phyloP scores from a whole-genome alignment of 2,113 vertebrate genomes.

The Synodontis membranacea region DNA sequence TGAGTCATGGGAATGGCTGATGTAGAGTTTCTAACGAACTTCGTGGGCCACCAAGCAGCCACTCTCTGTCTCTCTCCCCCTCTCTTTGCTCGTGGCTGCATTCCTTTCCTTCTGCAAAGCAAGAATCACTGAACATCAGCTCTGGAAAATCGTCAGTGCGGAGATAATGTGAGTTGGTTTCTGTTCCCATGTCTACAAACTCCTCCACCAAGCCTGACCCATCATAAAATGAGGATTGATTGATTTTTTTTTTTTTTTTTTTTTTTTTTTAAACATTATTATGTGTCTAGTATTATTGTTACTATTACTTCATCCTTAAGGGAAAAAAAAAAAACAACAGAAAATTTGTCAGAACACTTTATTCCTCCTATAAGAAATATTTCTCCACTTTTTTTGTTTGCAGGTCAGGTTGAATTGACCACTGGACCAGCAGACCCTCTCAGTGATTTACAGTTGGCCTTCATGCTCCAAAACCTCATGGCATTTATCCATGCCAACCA shows the following conservation, averaged over 20 bases:
- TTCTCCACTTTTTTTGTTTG: background rate
- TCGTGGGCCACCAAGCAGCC: constrained; percentile 11
- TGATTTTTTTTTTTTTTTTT: background rate
- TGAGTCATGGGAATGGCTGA: constrained; percentile 21
- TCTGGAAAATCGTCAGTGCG: constrained; percentile 5
- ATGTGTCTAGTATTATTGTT: background rate
- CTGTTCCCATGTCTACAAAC: constrained; percentile 15
- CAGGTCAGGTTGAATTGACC: background rate
- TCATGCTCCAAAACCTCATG: constrained; percentile 13
- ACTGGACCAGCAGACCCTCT: background rate
- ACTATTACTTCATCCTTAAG: too few relatives aligned
- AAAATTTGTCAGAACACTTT: background rate
- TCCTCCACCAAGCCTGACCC: background rate
- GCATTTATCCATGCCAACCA: constrained; percentile 23
- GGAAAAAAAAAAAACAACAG: too few relatives aligned
- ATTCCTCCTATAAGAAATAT: background rate
- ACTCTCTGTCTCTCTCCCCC: background rate
- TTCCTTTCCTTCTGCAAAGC: constrained; percentile 32
- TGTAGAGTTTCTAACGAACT: background rate
- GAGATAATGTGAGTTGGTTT: constrained; percentile 22
- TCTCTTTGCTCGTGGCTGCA: constrained; percentile 17
- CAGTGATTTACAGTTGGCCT: constrained; percentile 13
- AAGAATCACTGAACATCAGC: constrained; percentile 1
- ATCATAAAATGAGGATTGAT: background rate
- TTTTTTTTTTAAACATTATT: background rate